phyloP scores from a whole-genome alignment of 1,140 invertebrate genomes.

The Onthophagus taurus region DNA sequence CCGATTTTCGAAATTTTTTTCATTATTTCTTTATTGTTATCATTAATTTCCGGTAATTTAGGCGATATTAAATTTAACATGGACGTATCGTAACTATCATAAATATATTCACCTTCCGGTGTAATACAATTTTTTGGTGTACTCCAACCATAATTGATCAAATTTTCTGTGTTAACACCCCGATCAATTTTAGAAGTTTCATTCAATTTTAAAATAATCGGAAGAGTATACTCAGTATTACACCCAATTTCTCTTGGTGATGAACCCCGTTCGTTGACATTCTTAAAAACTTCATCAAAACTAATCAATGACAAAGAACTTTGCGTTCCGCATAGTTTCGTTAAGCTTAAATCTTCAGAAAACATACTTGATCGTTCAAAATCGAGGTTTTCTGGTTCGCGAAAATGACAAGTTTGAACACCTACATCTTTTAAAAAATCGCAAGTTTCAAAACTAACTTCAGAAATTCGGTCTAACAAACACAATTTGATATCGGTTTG shows the following conservation, averaged over 20 bases:
- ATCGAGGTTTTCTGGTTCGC: background rate
- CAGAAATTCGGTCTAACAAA: background rate
- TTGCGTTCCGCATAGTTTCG: too few species aligned
- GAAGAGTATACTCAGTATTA: too few species aligned
- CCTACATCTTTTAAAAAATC: constrained; percentile 5
- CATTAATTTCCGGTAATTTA: background rate
- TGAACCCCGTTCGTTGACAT: background rate
- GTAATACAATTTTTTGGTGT: background rate
- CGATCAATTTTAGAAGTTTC: background rate
- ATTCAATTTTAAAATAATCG: too few species aligned
- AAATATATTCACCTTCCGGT: constrained; percentile 3
- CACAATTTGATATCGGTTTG: background rate
- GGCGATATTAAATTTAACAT: constrained; percentile 3
- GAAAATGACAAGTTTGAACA: constrained; percentile 1
- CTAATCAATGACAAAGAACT: too few species aligned
- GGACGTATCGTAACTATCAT: constrained; percentile 1
- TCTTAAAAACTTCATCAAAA: too few species aligned
- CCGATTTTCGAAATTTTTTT: constrained; percentile 13
- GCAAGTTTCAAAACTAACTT: background rate
- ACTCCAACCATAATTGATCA: constrained; percentile 1
- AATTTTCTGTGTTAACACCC: background rate
- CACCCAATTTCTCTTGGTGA: too few species aligned
- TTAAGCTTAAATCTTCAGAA: too few species aligned
- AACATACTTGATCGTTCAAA: background rate
- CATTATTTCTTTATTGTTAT: constrained; percentile 4